A percentile compares a stretch with the other conserved stretches of the same genome.
phyloP scores from a whole-genome alignment of 2,113 vertebrate genomes.

The Terrapene triunguis region DNA sequence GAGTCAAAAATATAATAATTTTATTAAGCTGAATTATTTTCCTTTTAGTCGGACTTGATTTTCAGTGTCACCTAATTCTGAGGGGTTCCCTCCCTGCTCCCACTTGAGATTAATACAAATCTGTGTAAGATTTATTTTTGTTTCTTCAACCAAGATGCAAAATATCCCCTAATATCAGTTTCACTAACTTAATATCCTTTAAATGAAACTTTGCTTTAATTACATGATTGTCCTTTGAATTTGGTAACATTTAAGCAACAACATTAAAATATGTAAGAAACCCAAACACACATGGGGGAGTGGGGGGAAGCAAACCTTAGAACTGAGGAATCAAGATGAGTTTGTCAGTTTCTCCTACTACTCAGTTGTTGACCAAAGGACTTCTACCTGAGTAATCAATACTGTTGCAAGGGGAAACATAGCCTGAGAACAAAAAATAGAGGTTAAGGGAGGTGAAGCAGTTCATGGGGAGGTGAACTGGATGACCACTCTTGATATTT shows the following conservation, averaged over 20 bases:
- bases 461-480: not conserved
- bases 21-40: not conserved
- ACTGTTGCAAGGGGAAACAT: not conserved
- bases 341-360: not conserved
- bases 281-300: too few species aligned
- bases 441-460: not conserved
- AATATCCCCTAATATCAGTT: not conserved
- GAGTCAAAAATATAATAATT: not conserved
- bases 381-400: not conserved
- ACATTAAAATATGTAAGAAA: not conserved
- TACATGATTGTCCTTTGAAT: not conserved
- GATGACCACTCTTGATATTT: fast-evolving
- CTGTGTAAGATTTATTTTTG: not conserved
- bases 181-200: not conserved
- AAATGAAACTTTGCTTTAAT: not conserved
- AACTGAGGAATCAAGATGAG: not conserved
- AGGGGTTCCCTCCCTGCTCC: not conserved
- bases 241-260: not conserved
- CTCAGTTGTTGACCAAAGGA: not conserved
- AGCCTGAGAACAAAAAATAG: not conserved
- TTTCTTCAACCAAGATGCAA: not conserved
- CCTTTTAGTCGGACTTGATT: not conserved
- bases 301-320: not conserved
- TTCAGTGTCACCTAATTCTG: not conserved
- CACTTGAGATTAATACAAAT: not conserved